Conservation (phyloP, 2,888 invertebrate genomes). For the Andrena fulva region DNA sequence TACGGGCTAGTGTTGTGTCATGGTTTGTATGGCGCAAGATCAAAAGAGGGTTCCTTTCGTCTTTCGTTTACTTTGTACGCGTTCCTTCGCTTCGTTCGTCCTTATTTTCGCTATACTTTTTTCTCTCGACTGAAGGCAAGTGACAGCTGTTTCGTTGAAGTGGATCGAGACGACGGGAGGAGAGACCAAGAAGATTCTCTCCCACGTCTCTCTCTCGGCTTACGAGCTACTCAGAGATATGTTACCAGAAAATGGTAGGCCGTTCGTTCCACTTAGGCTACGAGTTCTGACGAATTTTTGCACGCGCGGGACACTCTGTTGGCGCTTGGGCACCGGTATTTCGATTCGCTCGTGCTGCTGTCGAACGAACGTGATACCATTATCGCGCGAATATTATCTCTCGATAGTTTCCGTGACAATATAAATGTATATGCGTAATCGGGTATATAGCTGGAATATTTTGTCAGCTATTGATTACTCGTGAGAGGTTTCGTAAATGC, state of each 20-base stretch:
- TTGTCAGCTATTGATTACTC: conserved; percentile 69
- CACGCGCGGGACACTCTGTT: too few relatives aligned
- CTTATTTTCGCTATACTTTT: not conserved
- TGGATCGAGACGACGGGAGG: conserved; percentile 51
- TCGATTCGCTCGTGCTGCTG: not conserved
- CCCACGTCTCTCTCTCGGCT: conserved; percentile 48
- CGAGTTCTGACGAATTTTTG: not conserved
- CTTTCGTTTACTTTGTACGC: conserved; percentile 9
- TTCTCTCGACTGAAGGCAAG: conserved; percentile 2
- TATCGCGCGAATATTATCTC: conserved; percentile 24
- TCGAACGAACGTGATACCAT: conserved; percentile 47
- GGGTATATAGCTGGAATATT: conserved; percentile 60
- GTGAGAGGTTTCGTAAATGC: conserved; percentile 80
- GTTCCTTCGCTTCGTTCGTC: conserved; percentile 31
- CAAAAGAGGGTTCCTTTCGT: conserved; percentile 73
- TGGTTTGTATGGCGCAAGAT: conserved; percentile 72
- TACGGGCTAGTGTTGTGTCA: conserved; percentile 57
- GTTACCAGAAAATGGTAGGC: conserved; percentile 12
- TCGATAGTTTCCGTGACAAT: conserved; percentile 42
- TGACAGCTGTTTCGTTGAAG: conserved; percentile 54
- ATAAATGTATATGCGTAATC: conserved; percentile 59
- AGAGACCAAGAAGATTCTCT: conserved; percentile 40
- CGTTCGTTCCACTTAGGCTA: conserved; percentile 43
- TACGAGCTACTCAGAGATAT: conserved; percentile 43
- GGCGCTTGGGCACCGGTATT: not conserved